Evolutionary conservation across 2,113 vertebrate species (phyloP).

Genomic region (Tringa solitaria): DNA sequence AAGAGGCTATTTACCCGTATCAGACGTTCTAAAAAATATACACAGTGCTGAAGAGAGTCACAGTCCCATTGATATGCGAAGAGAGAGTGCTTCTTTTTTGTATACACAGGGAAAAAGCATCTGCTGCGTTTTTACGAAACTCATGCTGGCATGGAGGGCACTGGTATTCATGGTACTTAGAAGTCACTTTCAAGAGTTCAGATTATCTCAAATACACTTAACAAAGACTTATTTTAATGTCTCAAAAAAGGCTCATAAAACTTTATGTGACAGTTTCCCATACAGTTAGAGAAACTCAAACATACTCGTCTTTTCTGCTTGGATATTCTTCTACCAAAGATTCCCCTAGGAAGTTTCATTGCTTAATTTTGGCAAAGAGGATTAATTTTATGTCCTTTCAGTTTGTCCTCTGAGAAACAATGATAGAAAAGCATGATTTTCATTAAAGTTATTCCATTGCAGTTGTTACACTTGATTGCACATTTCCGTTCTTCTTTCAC

Average conservation of each 20-base stretch:
- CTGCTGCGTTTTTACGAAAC: background rate
- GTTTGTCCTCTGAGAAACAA: background rate
- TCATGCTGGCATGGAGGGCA: background rate
- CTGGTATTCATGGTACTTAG: background rate
- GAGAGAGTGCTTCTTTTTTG: background rate
- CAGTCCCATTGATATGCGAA: background rate
- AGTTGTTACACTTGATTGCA: background rate
- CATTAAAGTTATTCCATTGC: background rate
- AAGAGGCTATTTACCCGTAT: background rate
- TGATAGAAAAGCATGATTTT: background rate
- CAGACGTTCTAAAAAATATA: background rate
- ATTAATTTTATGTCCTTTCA: background rate
- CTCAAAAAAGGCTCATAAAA: background rate
- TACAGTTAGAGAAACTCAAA: background rate
- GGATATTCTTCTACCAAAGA: background rate
- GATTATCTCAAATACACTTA: background rate
- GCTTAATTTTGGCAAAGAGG: constrained; percentile 18
- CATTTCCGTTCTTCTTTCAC: background rate
- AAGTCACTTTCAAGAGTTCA: background rate
- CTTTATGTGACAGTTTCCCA: background rate
- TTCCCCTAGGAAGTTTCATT: background rate
- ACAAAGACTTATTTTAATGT: background rate
- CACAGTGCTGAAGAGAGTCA: background rate
- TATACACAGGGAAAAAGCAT: background rate
- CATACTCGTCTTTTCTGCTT: background rate